phyloP scores from a whole-genome alignment of 1,140 invertebrate genomes.

The Tachypleus tridentatus region DNA sequence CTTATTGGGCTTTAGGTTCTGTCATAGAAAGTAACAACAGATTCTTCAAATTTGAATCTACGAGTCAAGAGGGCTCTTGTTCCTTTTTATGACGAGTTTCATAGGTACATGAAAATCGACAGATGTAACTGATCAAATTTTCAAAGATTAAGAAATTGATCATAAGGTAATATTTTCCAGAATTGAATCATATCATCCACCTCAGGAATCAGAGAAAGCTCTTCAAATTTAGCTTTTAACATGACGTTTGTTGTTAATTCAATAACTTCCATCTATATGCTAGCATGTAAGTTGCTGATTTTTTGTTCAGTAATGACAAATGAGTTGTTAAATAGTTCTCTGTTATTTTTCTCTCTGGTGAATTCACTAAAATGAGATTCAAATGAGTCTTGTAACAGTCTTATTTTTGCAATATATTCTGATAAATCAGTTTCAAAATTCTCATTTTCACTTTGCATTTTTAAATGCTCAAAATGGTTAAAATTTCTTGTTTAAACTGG shows the following conservation, averaged over 20 bases:
- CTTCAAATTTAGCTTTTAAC: background rate
- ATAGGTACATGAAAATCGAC: background rate
- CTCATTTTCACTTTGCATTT: no score
- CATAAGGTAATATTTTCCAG: constrained; percentile 2
- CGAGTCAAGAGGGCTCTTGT: background rate
- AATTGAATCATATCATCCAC: constrained; percentile 1
- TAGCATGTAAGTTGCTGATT: background rate
- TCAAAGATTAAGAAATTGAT: background rate
- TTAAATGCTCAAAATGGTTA: background rate
- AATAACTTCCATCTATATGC: constrained; percentile 1
- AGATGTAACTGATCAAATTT: background rate
- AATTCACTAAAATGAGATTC: background rate
- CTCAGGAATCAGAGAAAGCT: constrained; percentile 1
- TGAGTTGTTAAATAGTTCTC: background rate
- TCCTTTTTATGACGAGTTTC: constrained; percentile 1
- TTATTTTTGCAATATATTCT: no score
- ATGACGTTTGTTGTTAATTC: constrained; percentile 2
- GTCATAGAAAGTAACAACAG: background rate
- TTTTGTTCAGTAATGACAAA: no score
- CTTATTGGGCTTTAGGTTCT: constrained; percentile 6
- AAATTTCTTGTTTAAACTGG: background rate
- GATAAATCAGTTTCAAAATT: no score
- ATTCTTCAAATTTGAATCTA: background rate
- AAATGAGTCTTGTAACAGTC: constrained; percentile 1
- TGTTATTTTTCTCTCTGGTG: background rate